Evolutionary conservation across 2,888 invertebrate species (phyloP).

Genomic region (Drosophila paucipuncta): DNA sequence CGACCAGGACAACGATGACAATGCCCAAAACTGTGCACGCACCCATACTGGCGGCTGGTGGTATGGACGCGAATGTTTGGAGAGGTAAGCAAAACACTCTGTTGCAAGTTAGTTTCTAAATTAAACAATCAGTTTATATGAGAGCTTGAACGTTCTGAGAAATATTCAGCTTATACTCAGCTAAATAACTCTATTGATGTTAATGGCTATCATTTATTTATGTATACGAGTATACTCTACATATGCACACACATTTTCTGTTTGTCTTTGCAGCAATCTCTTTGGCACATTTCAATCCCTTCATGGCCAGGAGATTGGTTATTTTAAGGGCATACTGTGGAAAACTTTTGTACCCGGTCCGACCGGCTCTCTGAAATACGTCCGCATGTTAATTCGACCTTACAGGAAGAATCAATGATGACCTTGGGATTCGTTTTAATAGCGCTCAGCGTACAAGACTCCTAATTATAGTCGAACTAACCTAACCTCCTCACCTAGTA

Average conservation of each 20-base stretch:
- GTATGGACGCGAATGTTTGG: conserved; percentile 62
- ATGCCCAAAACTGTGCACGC: conserved; percentile 65
- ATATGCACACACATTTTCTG: not conserved
- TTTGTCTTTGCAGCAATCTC: conserved; percentile 48
- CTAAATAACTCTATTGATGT: too few species aligned
- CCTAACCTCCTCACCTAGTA: conserved; percentile 1
- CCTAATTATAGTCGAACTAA: conserved; percentile 8
- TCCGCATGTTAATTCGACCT: conserved; percentile 66
- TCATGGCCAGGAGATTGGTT: conserved; percentile 48
- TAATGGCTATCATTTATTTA: too few species aligned
- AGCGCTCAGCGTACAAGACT: not conserved
- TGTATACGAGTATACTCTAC: not conserved
- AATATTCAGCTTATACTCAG: too few species aligned
- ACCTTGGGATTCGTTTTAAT: not conserved
- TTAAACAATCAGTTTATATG: not conserved
- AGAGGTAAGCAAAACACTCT: conserved; percentile 37
- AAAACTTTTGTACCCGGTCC: conserved; percentile 60
- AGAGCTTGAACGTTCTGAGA: too few species aligned
- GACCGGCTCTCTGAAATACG: conserved; percentile 56
- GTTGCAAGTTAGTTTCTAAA: not conserved
- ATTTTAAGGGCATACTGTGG: conserved; percentile 68
- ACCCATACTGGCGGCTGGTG: conserved; percentile 71
- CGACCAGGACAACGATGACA: conserved; percentile 73
- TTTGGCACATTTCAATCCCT: conserved; percentile 61
- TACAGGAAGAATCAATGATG: conserved; percentile 4